phyloP scores from a whole-genome alignment of 2,797 vertebrate species.

The Peromyscus attwateri region DNA sequence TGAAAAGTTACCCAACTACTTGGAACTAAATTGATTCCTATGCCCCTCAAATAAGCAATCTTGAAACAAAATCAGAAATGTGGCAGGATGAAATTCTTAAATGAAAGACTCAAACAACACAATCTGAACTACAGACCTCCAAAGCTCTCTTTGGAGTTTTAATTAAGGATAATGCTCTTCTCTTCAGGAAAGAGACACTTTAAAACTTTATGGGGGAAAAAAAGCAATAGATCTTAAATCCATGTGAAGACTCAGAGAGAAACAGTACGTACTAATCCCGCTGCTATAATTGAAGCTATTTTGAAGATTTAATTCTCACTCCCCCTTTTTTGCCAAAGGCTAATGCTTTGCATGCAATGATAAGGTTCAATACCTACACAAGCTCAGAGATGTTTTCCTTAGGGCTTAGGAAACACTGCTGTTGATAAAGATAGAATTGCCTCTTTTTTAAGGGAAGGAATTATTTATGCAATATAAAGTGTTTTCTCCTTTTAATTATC shows the following conservation, averaged over 20 bases:
- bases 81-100: conserved; percentile 68
- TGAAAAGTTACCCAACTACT: conserved; percentile 54
- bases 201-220: conserved; percentile 67
- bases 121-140: conserved; percentile 69
- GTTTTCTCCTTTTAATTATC: conserved; percentile 71
- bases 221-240: conserved; percentile 78
- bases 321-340: conserved; percentile 70
- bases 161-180: conserved; percentile 81
- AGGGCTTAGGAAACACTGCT: conserved; percentile 61
- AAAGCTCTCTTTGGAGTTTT: conserved; percentile 78
- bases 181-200: conserved; percentile 73
- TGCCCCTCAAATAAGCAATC: conserved; percentile 54
- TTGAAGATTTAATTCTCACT: conserved; percentile 79
- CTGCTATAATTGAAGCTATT: conserved; percentile 78
- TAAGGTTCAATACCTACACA: conserved; percentile 75
- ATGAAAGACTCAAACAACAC: conserved; percentile 60
- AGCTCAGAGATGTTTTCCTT: conserved; percentile 62
- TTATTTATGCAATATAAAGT: conserved; percentile 67
- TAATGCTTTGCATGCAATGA: conserved; percentile 77
- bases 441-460: conserved; percentile 63
- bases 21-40: conserved; percentile 66
- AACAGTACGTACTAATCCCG: conserved; percentile 74
- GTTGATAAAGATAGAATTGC: conserved; percentile 71
- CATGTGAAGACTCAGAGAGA: conserved; percentile 69
- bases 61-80: conserved; percentile 77